These are phyloP conservation scores for Drosophila prosaltans DNA, from an alignment of 1,140 invertebrate genomes.

Conservation along the genomic window DNA sequence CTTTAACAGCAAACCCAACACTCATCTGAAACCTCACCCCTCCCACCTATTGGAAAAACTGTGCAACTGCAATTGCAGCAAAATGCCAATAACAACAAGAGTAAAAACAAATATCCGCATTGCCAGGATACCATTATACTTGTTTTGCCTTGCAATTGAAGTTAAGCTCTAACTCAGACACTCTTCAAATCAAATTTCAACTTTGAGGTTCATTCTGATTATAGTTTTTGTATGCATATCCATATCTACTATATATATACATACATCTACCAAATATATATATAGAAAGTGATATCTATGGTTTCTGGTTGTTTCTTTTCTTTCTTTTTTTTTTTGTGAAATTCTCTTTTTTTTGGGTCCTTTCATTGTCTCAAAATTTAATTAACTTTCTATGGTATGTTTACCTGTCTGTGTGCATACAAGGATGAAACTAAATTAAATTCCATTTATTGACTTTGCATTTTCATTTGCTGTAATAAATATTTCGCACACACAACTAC, in stretches of 20 bases:
- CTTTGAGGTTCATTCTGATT: not conserved
- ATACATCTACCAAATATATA: no score
- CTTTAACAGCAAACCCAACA: not conserved
- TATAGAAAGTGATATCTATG: no score
- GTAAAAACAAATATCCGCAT: conserved; percentile 2
- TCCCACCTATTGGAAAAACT: no score
- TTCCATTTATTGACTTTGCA: conserved; percentile 50
- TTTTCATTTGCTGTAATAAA: conserved; percentile 43
- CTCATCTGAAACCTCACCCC: no score
- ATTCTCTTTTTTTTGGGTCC: conserved; percentile 13
- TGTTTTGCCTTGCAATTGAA: not conserved
- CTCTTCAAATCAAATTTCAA: not conserved
- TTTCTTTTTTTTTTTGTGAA: conserved; percentile 20
- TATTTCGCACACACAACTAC: conserved; percentile 18
- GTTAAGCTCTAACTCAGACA: not conserved
- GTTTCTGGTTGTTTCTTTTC: no score
- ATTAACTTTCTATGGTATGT: not conserved
- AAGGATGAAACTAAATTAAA: conserved; percentile 47
- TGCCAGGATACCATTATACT: not conserved
- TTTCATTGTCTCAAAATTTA: conserved; percentile 10
- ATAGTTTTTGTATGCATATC: no score
- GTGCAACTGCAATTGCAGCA: not conserved
- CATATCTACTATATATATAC: not conserved
- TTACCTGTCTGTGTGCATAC: conserved; percentile 6
- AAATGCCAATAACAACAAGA: no score